These are phyloP conservation scores for Melanargia galathea DNA, from an alignment of 2,888 invertebrate species.

Conservation along the genomic window DNA sequence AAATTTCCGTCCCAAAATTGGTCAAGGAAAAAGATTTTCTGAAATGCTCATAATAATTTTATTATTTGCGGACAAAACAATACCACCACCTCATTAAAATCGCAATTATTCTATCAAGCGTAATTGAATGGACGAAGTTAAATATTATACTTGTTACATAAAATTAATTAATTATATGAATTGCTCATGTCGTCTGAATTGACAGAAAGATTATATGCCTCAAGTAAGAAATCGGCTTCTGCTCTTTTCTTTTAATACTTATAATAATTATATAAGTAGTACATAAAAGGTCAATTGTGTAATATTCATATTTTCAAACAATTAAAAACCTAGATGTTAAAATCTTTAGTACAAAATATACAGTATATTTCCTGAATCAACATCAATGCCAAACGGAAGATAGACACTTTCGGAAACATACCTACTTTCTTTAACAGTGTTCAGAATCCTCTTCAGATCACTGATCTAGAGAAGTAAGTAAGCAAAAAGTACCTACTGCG, in stretches of 20 bases:
- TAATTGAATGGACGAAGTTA: slow-evolving; percentile 18
- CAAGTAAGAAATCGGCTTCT: slow-evolving; percentile 24
- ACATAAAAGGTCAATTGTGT: too few species aligned
- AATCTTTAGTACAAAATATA: too few species aligned
- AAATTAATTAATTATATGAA: not conserved
- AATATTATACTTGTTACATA: too few species aligned
- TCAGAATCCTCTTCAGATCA: too few species aligned
- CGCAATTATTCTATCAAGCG: slow-evolving; percentile 27
- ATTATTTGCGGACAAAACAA: not conserved
- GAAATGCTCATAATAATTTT: not conserved
- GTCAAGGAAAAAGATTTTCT: not conserved
- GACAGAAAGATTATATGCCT: slow-evolving; percentile 21
- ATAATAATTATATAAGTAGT: too few species aligned
- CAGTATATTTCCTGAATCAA: too few species aligned
- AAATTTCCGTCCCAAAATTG: not conserved
- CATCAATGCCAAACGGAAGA: too few species aligned
- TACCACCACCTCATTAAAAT: slow-evolving; percentile 18
- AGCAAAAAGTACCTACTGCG: not conserved
- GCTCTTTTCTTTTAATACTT: too few species aligned
- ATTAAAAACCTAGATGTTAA: too few species aligned
- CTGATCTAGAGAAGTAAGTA: not conserved
- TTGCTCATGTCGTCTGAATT: slow-evolving; percentile 19
- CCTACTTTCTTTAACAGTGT: too few species aligned
- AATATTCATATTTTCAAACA: too few species aligned
- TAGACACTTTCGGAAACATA: too few species aligned